Evolutionary conservation across 2,888 invertebrate species (phyloP).

Genomic region (Drosophila austrosaltans): DNA sequence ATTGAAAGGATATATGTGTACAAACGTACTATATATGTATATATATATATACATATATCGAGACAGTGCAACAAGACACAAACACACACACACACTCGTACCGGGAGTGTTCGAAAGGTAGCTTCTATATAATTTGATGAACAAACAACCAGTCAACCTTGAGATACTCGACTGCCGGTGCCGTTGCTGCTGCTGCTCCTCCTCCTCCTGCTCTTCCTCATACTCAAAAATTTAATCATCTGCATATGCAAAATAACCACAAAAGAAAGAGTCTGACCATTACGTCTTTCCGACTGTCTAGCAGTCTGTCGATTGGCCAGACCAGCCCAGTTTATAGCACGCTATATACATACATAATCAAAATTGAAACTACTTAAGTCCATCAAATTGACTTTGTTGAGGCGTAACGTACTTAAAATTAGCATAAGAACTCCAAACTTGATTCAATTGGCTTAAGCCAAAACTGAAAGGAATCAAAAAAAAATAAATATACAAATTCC

Average conservation of each 20-base stretch:
- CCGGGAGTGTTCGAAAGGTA: conserved; percentile 55
- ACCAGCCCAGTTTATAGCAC: conserved; percentile 45
- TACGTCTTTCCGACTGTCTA: conserved; percentile 23
- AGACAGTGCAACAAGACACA: conserved; percentile 26
- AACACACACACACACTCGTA: conserved; percentile 46
- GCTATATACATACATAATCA: conserved; percentile 9
- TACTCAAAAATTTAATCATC: conserved; percentile 33
- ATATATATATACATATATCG: conserved; percentile 13
- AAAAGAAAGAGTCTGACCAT: background rate
- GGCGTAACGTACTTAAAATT: conserved; percentile 56
- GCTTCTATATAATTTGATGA: conserved; percentile 77
- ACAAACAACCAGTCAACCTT: conserved; percentile 67
- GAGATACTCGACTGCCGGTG: conserved; percentile 18
- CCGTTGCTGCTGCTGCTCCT: too few species aligned
- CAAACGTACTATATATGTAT: too few species aligned
- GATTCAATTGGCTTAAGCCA: conserved; percentile 77
- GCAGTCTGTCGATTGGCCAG: conserved; percentile 21
- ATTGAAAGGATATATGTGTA: conserved; percentile 46
- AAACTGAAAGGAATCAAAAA: conserved; percentile 53
- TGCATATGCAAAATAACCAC: conserved; percentile 52
- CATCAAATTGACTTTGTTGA: conserved; percentile 48
- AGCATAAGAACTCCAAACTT: conserved; percentile 68
- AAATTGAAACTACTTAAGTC: conserved; percentile 47
- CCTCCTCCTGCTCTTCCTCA: conserved; percentile 2
- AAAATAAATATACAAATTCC: conserved; percentile 13